Evolutionary conservation across 2,888 invertebrate species (phyloP).

Genomic region (Megamerina dolium): DNA sequence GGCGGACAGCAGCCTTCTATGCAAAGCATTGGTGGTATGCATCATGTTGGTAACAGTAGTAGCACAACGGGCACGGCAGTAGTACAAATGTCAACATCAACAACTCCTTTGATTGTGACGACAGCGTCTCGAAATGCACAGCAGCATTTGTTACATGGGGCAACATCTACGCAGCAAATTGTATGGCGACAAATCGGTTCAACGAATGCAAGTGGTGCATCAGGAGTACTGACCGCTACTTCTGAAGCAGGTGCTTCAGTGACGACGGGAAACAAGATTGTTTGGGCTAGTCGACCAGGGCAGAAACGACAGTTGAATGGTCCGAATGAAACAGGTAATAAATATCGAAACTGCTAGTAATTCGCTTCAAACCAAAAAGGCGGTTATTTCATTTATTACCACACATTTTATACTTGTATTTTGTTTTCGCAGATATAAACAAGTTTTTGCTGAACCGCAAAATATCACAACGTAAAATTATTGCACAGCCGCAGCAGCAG

Average conservation of each 20-base stretch:
- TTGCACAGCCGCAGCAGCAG: conserved; percentile 32
- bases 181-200: conserved; percentile 43
- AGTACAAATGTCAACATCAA: conserved; percentile 22
- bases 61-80: conserved; percentile 14
- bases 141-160: conserved; percentile 27
- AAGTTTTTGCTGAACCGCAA: conserved; percentile 43
- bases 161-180: conserved; percentile 34
- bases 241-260: conserved; percentile 20
- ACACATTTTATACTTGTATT: neutral
- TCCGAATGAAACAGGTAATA: conserved; percentile 40
- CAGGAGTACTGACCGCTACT: conserved; percentile 31
- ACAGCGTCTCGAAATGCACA: conserved; percentile 35
- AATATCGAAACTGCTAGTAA: neutral
- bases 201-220: conserved; percentile 30
- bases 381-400: neutral
- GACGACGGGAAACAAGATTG: conserved; percentile 38
- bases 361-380: too few relatives aligned
- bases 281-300: conserved; percentile 40
- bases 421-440: conserved; percentile 35
- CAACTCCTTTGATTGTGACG: conserved; percentile 37
- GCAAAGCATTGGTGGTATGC: conserved; percentile 36
- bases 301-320: conserved; percentile 45
- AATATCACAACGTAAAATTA: conserved; percentile 43
- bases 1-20: conserved; percentile 42
- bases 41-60: conserved; percentile 23